A percentile compares a stretch with the other conserved stretches of the same genome.
phyloP scores from a whole-genome alignment of 2,797 vertebrate genomes.

The Gymnoscopelus braueri region DNA sequence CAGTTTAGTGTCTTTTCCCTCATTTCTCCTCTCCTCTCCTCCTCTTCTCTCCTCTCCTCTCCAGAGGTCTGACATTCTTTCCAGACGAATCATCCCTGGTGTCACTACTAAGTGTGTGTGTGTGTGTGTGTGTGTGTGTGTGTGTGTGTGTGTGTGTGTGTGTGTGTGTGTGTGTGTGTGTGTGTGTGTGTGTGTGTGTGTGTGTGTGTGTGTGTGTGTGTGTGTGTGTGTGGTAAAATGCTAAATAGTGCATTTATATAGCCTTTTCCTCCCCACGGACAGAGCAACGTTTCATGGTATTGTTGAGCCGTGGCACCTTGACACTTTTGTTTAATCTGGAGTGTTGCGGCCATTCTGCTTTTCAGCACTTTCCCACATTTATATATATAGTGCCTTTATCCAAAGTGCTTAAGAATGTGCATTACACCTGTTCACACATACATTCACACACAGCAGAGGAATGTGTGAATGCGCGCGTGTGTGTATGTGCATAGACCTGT shows the following conservation, averaged over 20 bases:
- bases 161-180: not conserved
- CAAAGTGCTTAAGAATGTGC: too few species aligned
- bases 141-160: not conserved
- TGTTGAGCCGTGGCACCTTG: too few species aligned
- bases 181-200: not conserved
- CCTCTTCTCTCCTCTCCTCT: conserved; percentile 36
- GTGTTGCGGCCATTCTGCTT: too few species aligned
- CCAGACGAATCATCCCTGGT: conserved; percentile 69
- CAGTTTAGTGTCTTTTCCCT: not conserved
- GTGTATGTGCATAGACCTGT: not conserved
- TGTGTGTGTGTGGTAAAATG: not conserved
- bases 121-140: not conserved
- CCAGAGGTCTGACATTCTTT: conserved; percentile 71
- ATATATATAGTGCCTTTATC: too few species aligned
- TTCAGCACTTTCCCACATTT: too few species aligned
- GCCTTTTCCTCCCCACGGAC: not conserved
- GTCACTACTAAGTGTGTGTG: conserved; percentile 13
- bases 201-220: conserved; percentile 9
- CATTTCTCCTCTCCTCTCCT: conserved; percentile 16
- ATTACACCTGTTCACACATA: too few species aligned
- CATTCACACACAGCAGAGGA: too few species aligned
- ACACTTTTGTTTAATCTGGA: too few species aligned
- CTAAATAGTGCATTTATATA: not conserved
- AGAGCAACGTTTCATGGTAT: too few species aligned
- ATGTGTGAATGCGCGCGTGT: too few species aligned